Conservation (phyloP, 2,113 vertebrate genomes). For the Phylloscopus whistleri region DNA sequence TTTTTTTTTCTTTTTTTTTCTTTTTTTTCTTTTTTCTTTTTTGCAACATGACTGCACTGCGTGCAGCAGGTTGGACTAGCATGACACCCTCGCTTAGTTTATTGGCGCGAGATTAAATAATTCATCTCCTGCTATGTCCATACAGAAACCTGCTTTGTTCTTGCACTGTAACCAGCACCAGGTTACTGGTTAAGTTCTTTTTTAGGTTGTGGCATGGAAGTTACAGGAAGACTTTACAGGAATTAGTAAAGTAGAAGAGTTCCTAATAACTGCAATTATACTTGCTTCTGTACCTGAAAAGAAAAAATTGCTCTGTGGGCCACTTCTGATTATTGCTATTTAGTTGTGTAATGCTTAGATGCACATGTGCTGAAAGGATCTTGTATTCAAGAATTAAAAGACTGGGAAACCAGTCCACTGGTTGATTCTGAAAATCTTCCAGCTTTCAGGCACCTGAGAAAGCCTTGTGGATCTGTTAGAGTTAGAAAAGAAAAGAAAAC, state of each 20-base stretch:
- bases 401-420: not conserved
- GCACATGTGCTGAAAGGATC: not conserved
- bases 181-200: not conserved
- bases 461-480: not conserved
- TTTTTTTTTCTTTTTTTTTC: no score
- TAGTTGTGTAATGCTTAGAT: not conserved
- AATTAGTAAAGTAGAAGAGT: not conserved
- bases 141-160: not conserved
- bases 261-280: not conserved
- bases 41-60: not conserved
- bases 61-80: not conserved
- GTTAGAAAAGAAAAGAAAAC: not conserved
- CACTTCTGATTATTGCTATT: rapidly evolving
- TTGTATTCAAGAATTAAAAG: not conserved
- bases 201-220: not conserved
- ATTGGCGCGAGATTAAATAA: not conserved
- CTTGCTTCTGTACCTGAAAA: not conserved
- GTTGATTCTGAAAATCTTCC: not conserved
- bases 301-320: not conserved
- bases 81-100: not conserved
- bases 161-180: not conserved
- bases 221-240: not conserved
- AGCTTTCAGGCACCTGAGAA: not conserved
- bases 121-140: not conserved
- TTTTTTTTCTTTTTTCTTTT: no score